phyloP scores from a whole-genome alignment of 2,113 vertebrate species.

The Eulacestoma nigropectus region DNA sequence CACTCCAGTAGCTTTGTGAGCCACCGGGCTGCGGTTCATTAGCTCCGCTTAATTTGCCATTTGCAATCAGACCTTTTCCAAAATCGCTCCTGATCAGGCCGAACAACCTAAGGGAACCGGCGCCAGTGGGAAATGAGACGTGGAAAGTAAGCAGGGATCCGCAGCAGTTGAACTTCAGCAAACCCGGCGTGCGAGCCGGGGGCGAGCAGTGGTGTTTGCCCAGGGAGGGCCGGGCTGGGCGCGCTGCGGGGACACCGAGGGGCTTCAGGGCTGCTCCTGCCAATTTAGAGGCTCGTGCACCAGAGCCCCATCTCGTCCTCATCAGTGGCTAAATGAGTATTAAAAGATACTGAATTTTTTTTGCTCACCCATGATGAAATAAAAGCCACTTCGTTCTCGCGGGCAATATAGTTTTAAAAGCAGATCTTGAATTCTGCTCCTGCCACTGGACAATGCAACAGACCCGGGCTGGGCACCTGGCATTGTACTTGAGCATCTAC shows the following conservation, averaged over 20 bases:
- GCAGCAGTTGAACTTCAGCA: background rate
- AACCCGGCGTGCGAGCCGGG: background rate
- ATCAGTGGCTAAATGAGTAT: background rate
- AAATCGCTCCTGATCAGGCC: background rate
- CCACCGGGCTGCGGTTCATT: background rate
- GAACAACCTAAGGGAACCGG: background rate
- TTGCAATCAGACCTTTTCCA: background rate
- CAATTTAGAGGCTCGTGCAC: background rate
- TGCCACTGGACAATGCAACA: background rate
- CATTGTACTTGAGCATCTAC: background rate
- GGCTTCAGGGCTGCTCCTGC: background rate
- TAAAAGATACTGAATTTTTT: background rate
- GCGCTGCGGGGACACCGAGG: no score
- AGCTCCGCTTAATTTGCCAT: background rate
- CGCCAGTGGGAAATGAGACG: background rate
- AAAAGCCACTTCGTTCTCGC: accelerated
- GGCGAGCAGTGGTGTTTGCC: background rate
- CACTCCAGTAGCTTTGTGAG: background rate
- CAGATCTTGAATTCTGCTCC: background rate
- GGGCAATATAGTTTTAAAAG: background rate
- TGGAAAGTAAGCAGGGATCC: background rate
- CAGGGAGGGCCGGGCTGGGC: background rate
- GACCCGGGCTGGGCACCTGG: no score
- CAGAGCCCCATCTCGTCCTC: background rate
- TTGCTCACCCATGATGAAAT: accelerated